Evolutionary conservation across 2,797 vertebrate genomes (phyloP), one percentile per base, ranked within the genome.

Genomic region (Falco concolor): DNA sequence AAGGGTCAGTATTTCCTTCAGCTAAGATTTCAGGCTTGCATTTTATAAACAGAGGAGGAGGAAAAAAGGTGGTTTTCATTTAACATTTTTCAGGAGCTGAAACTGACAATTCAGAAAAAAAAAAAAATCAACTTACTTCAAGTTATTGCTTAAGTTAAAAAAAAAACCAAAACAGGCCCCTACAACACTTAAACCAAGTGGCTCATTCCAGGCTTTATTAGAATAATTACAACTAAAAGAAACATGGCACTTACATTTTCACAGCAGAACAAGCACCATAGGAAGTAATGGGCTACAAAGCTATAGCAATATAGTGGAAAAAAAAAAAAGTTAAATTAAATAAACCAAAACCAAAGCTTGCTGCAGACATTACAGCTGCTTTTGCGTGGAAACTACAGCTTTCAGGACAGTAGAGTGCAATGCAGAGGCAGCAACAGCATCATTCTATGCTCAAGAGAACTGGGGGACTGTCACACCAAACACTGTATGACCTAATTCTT

Each of bases 171-270:
- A 18, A 49, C 42, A 59, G 12, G 42, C 82, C 18, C 13, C 69
- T 36, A 13, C 42, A 95, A 91, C 76, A 54, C 67, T 86, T 89
- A 79, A 77, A 86, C 34, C 78, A 96, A 94, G 84, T 91, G 92
- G 97, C 91, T 96, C 86, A 93, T 61, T 85, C 94, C 90, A 93
- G 91, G 84, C 90, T 98, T 98, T 98, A 98, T 97, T 98, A 94
- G 96, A 97, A 95, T 97, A 96, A 96, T 89, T 96, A 97, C 84
- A 95, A 93, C 86, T 96, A 94, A 96, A 96, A 97, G 90, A 96
- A 97, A 97, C 82, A 84, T 69, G 93, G 96, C 96, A 95, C 94
- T 95, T 95, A 44, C 30, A 67, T 96, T 97, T 95, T 97, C 95
- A 98, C 90, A 96, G 82, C 92, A 95, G 68, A 78, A 77, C 77